Base-by-base conservation (phyloP, 2,888 invertebrate genomes). In the Dasypolia templi region DNA sequence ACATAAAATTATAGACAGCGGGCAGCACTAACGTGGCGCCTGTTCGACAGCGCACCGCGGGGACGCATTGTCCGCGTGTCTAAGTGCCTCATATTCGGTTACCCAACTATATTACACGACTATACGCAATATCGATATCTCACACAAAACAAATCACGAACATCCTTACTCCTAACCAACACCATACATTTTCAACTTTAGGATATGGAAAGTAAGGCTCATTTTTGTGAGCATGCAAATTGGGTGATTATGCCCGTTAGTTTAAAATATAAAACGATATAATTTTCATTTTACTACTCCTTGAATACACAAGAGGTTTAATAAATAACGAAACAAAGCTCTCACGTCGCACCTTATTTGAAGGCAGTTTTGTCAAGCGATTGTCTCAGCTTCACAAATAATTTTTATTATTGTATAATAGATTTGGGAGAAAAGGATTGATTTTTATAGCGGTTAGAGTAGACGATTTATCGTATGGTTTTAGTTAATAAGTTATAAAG, bases 21-120 rank as follows among this genome's bases (percentile, higher is more conserved):
- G 1, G 56, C 93, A 87, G 72, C 93, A 82, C 94, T 94, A 91
- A 12, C 82, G 84, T 93, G 96, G 96, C 96, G 95, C 95, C 95
- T 94, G 91, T 86, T 85, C 91, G 89, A 91, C 91, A 83, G 84
- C 86, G 82, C 94, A 89, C 95, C 91, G 93, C 95, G 92, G 96
- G 95, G 92, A 87, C 88, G 91, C 93, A 94, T 95, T 95, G 95
- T 95, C 91, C 93, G 92, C 89, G 91, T 91, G 87, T 90, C 93
- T 95, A 95, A 95, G 93, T 95, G 95, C 95, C 95, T 95, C 94
- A 95, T 96, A 96, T 95, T 95, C 90, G 94, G 95, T 95, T 95
- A 95, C 96, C 92, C 92, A 92, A 89, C 92, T 91, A 92, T 92
- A 93, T 94, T 92, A 93, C 94, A 92, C 92, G 91, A 90, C 88